Evolutionary conservation across 2,113 vertebrate genomes (phyloP).

Genomic region (Caretta caretta): DNA sequence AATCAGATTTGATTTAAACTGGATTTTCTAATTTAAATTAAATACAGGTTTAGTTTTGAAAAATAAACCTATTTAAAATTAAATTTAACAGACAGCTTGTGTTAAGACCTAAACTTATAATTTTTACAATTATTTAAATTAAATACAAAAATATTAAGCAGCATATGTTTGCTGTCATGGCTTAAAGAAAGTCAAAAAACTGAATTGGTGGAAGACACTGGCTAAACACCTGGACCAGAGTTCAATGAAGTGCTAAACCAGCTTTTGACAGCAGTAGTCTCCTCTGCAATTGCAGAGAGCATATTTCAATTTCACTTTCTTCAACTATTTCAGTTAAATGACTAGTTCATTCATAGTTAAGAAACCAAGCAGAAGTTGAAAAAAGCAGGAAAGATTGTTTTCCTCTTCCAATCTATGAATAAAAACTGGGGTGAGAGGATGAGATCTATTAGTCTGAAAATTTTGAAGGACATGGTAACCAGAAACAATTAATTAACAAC

Average conservation of each 20-base stretch:
- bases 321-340: background rate
- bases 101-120: background rate
- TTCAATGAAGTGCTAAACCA: background rate
- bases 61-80: background rate
- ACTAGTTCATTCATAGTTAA: background rate
- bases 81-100: background rate
- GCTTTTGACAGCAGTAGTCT: background rate
- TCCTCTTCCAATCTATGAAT: background rate
- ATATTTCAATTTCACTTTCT: background rate
- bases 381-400: background rate
- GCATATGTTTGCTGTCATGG: background rate
- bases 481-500: too few species aligned
- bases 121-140: background rate
- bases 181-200: background rate
- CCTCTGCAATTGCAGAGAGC: background rate
- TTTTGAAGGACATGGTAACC: too few species aligned
- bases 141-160: background rate
- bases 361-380: background rate
- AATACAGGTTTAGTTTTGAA: background rate
- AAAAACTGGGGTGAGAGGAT: background rate
- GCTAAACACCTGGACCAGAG: background rate
- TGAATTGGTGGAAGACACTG: too few species aligned
- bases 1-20: background rate
- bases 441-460: background rate
- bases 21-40: background rate